These are phyloP conservation scores for Passerculus sandwichensis DNA, from an alignment of 2,797 vertebrate genomes.

Conservation along the genomic window DNA sequence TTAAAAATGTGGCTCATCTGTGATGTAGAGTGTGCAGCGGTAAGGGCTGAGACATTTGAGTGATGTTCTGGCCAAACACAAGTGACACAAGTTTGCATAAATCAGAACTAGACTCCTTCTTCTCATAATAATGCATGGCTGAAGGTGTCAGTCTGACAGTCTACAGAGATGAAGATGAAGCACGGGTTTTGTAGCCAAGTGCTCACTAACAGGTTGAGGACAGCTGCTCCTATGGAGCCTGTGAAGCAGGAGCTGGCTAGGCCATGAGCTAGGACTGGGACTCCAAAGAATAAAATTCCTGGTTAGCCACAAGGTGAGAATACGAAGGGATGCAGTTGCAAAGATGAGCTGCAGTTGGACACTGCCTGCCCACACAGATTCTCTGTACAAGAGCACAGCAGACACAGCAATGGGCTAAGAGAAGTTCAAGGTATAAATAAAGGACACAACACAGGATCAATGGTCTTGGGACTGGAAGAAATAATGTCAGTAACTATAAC, in stretches of 20 bases:
- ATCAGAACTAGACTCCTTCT: background rate
- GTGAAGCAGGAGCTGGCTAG: background rate
- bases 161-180: background rate
- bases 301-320: background rate
- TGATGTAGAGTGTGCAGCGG: background rate
- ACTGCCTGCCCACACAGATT: background rate
- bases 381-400: background rate
- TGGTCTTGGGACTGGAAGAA: background rate
- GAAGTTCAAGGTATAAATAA: background rate
- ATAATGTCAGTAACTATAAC: background rate
- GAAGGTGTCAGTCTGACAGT: background rate
- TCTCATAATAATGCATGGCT: background rate
- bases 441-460: background rate
- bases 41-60: background rate
- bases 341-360: background rate
- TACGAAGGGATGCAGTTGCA: background rate
- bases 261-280: background rate
- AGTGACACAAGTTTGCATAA: constrained; percentile 17
- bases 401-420: background rate
- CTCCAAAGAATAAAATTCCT: background rate
- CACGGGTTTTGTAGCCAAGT: background rate
- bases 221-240: background rate
- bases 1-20: constrained; percentile 31
- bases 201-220: background rate
- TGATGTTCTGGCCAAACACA: constrained; percentile 23